These are phyloP conservation scores for Umimayanthus chanpuru DNA, from an alignment of 92 coral and sea anemone genomes.

Conservation along the genomic window DNA sequence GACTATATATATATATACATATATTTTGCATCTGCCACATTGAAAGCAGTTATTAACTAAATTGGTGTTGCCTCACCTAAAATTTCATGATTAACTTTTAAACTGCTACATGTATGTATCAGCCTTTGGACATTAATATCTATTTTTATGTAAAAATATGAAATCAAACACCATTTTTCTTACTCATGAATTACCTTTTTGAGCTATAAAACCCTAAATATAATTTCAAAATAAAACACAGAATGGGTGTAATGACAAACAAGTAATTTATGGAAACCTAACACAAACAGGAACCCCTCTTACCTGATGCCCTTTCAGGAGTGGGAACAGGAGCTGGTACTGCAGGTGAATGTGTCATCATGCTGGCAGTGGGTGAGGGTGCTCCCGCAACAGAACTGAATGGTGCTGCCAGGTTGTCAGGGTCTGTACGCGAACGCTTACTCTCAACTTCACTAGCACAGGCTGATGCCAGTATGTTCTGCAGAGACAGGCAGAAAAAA, in stretches of 20 bases:
- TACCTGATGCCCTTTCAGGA: conserved; percentile 59
- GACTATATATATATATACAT: too few relatives aligned
- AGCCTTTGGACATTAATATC: too few relatives aligned
- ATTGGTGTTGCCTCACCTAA: too few relatives aligned
- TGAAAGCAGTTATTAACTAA: too few relatives aligned
- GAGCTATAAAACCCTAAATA: too few relatives aligned
- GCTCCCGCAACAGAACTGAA: conserved; percentile 24
- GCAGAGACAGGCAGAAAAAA: too few relatives aligned
- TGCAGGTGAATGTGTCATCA: conserved; percentile 66
- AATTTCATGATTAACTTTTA: neutral
- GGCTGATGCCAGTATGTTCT: conserved; percentile 97
- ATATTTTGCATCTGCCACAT: too few relatives aligned
- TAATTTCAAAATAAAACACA: too few relatives aligned
- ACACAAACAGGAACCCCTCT: neutral
- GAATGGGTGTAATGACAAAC: neutral
- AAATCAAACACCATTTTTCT: too few relatives aligned
- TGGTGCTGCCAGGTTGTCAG: conserved; percentile 49
- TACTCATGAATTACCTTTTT: too few relatives aligned
- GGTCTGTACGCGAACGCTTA: conserved; percentile 61
- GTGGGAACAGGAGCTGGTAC: conserved; percentile 59
- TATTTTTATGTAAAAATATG: too few relatives aligned
- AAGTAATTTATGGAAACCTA: neutral
- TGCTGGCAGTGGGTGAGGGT: conserved; percentile 53
- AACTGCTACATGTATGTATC: too few relatives aligned
- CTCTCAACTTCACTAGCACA: conserved; percentile 97